Base-by-base conservation (phyloP, 2,113 vertebrate genomes). In the Pelecanoides urinatrix region DNA sequence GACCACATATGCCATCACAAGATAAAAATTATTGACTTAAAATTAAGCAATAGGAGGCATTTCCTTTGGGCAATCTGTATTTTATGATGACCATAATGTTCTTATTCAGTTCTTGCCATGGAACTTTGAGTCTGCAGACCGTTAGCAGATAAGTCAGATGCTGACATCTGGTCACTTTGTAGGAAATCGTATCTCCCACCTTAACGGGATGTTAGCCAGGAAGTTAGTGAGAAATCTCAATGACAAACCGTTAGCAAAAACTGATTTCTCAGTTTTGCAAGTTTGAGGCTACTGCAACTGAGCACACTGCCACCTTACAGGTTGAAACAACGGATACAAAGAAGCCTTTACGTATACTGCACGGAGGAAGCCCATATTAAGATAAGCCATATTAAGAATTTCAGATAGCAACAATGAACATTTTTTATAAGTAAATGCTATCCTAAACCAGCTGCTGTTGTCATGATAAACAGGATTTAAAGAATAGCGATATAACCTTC, bases 71-170 rank as follows among this genome's bases (percentile, higher is more conserved):
- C 61, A 82, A 42, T 44, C 20, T 75, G 21, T 22, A 50, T 70
- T 90, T 75, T 79, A 66, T 29, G 36, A 67, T 12, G 45, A 70
- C 12, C 11, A 23, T 9, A 50, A 66, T 18, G 15, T 49, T 79
- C 18, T 71, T 77, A 30, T 5, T 75, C 26, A 44, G 30, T 59
- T 92, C 40, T 56, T 75, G 30, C 26, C 34, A n/a, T 27, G 20
- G 38, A 95, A 66, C 17, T 49, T 21, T 13, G 27, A 68, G n/a
- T 44, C 49, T 49, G n/a, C 30, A 68, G 14, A 21, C n/a, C n/a
- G n/a, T n/a, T n/a, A n/a, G 22, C 1, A 50, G 18, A 0, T 30
- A 44, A 77, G 29, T 49, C 47, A 2, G 1, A 49, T 45, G 36
- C 11, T 85, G 44, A 67, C 38, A 82, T 8, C 25, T 66, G 15